Conservation (phyloP, 2,888 invertebrate genomes). For the Ariolimax columbianus region DNA sequence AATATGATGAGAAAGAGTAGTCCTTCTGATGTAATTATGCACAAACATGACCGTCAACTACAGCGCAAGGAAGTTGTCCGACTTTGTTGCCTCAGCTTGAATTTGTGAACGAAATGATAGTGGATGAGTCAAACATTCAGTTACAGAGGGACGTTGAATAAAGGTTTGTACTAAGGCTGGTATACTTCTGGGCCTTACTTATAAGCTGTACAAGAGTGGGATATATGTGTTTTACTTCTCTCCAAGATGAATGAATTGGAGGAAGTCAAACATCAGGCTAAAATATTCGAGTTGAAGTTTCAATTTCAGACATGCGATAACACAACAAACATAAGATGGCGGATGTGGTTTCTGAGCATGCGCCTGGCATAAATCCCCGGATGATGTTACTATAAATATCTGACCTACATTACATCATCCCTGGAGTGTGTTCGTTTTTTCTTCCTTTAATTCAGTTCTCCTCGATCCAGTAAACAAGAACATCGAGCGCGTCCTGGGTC, state of each 20-base stretch:
- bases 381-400: slow-evolving; percentile 56
- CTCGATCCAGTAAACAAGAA: background rate
- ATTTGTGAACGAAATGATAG: slow-evolving; percentile 2
- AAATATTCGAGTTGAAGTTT: slow-evolving; percentile 35
- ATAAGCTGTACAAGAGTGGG: slow-evolving; percentile 36
- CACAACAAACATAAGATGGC: slow-evolving; percentile 59
- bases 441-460: background rate
- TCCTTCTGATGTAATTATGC: background rate
- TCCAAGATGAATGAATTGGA: slow-evolving; percentile 40
- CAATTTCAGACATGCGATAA: slow-evolving; percentile 50
- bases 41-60: background rate
- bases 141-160: background rate
- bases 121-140: background rate
- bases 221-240: slow-evolving; percentile 1
- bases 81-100: slow-evolving; percentile 7
- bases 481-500: background rate
- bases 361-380: slow-evolving; percentile 55
- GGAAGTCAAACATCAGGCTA: slow-evolving; percentile 46
- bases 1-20: background rate
- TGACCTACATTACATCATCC: slow-evolving; percentile 56
- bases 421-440: background rate
- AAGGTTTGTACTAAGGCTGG: slow-evolving; percentile 2
- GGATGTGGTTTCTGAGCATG: slow-evolving; percentile 58
- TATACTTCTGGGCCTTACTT: slow-evolving; percentile 39
- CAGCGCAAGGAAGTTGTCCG: background rate